phyloP scores from a whole-genome alignment of 2,113 vertebrate species.

The Hipposideros armiger region DNA sequence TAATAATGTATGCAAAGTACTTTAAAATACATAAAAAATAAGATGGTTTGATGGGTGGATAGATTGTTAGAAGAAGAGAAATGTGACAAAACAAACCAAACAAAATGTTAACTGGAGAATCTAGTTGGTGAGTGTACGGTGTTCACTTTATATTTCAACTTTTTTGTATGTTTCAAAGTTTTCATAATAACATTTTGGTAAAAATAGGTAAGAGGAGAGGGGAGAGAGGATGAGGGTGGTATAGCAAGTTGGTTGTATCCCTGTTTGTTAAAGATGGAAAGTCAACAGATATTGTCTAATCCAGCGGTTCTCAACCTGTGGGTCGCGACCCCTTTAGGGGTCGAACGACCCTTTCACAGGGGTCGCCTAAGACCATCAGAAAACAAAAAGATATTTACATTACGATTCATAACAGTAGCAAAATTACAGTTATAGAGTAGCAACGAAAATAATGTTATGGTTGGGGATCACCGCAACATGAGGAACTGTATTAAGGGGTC shows the following conservation, averaged over 20 bases:
- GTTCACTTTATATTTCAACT: neutral
- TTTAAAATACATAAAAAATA: neutral
- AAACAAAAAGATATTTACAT: no score
- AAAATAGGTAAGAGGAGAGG: neutral
- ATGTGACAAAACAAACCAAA: neutral
- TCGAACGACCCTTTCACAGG: no score
- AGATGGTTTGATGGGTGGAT: neutral
- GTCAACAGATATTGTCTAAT: neutral
- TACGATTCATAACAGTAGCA: no score
- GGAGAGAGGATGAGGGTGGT: neutral
- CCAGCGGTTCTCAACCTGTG: no score
- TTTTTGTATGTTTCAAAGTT: neutral
- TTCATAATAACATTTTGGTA: neutral
- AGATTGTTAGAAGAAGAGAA: slow-evolving; percentile 10
- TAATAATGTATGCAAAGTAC: neutral
- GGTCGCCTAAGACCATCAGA: no score
- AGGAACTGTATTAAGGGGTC: no score
- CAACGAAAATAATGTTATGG: no score
- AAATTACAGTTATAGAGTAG: no score
- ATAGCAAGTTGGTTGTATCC: neutral
- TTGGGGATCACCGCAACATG: no score
- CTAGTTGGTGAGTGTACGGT: neutral
- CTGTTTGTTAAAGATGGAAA: neutral
- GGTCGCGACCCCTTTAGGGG: no score
- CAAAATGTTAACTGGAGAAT: neutral